Conservation (phyloP, 2,888 invertebrate genomes). For the Drosophila demipolita region DNA sequence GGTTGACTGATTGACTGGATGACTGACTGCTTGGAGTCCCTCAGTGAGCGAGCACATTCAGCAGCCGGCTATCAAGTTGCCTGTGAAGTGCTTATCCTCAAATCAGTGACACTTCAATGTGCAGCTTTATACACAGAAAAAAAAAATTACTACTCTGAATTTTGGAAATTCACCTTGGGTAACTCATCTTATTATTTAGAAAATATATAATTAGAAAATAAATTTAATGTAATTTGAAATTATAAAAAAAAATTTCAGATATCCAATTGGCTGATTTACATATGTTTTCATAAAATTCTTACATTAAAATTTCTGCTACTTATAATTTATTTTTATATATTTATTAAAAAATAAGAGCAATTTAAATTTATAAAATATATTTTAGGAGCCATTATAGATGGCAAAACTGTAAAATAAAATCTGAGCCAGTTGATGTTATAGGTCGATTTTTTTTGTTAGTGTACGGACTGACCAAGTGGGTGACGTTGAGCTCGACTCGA, state of each 20-base stretch:
- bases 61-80: slow-evolving; percentile 77
- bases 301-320: no score
- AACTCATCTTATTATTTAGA: not conserved
- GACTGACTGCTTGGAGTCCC: slow-evolving; percentile 33
- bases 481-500: slow-evolving; percentile 49
- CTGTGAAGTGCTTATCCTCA: slow-evolving; percentile 81
- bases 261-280: not conserved
- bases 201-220: not conserved
- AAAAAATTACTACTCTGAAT: not conserved
- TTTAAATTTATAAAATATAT: not conserved
- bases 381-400: no score
- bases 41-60: slow-evolving; percentile 48
- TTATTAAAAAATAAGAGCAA: not conserved
- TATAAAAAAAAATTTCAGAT: not conserved
- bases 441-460: not conserved
- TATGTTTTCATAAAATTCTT: no score
- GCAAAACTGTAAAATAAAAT: no score
- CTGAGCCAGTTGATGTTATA: no score
- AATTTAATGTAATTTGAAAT: not conserved
- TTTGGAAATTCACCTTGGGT: not conserved
- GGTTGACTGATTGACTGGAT: slow-evolving; percentile 33
- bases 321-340: no score
- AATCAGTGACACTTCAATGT: slow-evolving; percentile 82
- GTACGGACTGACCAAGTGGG: slow-evolving; percentile 70
- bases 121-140: slow-evolving; percentile 54